Evolutionary conservation across 2,797 vertebrate genomes (phyloP).

Genomic region (Catostomus latipinnis): DNA sequence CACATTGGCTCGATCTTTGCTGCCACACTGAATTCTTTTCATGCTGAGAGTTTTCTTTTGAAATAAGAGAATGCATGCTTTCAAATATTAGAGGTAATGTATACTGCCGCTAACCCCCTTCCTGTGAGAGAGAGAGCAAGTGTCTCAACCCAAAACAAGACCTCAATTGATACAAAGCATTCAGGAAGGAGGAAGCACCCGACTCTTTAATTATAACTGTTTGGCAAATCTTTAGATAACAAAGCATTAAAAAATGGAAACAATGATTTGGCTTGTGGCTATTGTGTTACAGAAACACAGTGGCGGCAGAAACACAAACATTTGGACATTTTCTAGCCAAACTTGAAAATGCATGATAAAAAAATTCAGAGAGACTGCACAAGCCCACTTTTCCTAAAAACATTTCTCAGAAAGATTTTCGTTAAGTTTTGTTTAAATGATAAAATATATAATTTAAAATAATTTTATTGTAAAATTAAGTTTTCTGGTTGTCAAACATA

Average conservation of each 20-base stretch:
- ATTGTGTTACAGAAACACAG: constrained; percentile 31
- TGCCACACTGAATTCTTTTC: constrained; percentile 59
- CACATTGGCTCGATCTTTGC: constrained; percentile 57
- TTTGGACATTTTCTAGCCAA: neutral
- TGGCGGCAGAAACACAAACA: neutral
- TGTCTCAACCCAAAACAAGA: constrained; percentile 57
- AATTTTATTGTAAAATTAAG: too few relatives aligned
- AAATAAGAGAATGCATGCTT: constrained; percentile 57
- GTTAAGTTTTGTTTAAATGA: neutral
- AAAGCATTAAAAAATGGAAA: constrained; percentile 55
- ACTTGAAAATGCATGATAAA: constrained; percentile 8
- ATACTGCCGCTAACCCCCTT: constrained; percentile 60
- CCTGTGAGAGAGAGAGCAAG: constrained; percentile 61
- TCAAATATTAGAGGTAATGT: constrained; percentile 58
- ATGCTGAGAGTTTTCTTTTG: constrained; percentile 60
- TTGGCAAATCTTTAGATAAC: constrained; percentile 54
- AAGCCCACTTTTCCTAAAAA: neutral
- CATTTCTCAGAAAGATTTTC: neutral
- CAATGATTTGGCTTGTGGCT: constrained; percentile 39
- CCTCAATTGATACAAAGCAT: constrained; percentile 58
- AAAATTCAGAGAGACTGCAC: neutral
- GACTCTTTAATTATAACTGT: constrained; percentile 63
- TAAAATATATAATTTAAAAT: neutral
- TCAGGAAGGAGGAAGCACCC: constrained; percentile 56
- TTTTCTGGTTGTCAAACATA: too few relatives aligned